Conservation (phyloP, 2,797 vertebrate species). For the Emys orbicularis region DNA sequence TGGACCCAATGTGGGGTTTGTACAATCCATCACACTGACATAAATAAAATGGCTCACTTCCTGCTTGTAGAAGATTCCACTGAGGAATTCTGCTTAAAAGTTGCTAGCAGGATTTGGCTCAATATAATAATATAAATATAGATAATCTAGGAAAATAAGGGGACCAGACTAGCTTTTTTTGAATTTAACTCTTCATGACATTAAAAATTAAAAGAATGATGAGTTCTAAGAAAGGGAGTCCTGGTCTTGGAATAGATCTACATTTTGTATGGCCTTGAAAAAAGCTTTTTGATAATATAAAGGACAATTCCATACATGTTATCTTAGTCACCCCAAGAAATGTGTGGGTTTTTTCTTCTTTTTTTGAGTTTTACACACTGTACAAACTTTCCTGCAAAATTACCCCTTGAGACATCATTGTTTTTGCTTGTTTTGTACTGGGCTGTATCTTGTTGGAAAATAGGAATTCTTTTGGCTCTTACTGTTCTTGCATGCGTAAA, state of each 20-base stretch:
- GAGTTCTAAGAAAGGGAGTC: background rate
- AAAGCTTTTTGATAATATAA: background rate
- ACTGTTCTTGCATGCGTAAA: background rate
- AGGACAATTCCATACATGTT: background rate
- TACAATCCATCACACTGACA: no score
- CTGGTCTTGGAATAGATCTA: background rate
- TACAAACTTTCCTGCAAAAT: background rate
- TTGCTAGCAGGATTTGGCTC: background rate
- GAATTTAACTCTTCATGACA: background rate
- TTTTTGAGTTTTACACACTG: background rate
- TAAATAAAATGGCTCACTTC: background rate
- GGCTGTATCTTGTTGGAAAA: background rate
- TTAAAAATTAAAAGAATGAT: background rate
- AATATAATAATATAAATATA: background rate
- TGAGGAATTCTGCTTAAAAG: background rate
- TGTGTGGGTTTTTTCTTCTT: background rate
- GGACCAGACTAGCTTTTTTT: background rate
- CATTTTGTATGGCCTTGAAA: background rate
- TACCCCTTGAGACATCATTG: background rate
- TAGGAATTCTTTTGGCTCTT: background rate
- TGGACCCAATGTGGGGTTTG: no score
- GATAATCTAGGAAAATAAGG: background rate
- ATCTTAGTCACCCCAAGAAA: rapidly evolving
- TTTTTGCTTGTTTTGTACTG: background rate
- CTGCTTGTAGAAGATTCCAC: background rate